A percentile compares a stretch with the other conserved stretches of the same genome.
These are phyloP conservation scores for Amphiprion ocellaris DNA, from an alignment of 2,113 vertebrate genomes.

Conservation along the genomic window DNA sequence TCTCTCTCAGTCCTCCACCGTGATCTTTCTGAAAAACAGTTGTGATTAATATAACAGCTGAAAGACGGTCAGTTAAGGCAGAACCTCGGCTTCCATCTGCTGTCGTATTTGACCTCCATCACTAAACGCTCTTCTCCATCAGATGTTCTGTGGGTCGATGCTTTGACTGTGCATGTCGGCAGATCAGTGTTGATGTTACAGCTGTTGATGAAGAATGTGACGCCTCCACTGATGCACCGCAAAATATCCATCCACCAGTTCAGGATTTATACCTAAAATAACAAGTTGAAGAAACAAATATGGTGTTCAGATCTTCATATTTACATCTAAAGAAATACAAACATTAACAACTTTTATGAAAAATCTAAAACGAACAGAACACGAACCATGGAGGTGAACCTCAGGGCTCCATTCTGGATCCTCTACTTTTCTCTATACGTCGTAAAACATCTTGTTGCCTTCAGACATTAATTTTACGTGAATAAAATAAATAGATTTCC, in stretches of 20 bases:
- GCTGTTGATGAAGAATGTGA: neutral
- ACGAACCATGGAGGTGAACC: too few species aligned
- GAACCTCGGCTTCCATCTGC: conserved; percentile 66
- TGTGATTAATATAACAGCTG: conserved; percentile 84
- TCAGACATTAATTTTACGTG: too few species aligned
- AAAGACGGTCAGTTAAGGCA: conserved; percentile 85
- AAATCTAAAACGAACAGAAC: too few species aligned
- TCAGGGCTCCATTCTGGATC: neutral
- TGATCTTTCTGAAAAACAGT: neutral
- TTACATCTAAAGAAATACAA: too few species aligned
- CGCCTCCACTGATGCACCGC: conserved; percentile 36
- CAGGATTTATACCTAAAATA: too few species aligned
- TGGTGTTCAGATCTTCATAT: too few species aligned
- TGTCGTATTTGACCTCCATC: conserved; percentile 61
- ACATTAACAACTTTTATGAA: too few species aligned
- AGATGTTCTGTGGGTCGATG: conserved; percentile 39
- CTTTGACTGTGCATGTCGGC: conserved; percentile 61
- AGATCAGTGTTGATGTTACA: conserved; percentile 5
- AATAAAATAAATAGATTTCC: too few species aligned
- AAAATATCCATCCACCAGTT: neutral
- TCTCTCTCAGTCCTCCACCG: neutral
- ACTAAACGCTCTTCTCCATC: conserved; percentile 62
- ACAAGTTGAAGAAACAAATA: too few species aligned
- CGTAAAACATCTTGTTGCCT: too few species aligned
- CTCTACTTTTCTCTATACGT: too few species aligned